phyloP scores from a whole-genome alignment of 2,797 vertebrate species.

The Rhinatrema bivittatum region DNA sequence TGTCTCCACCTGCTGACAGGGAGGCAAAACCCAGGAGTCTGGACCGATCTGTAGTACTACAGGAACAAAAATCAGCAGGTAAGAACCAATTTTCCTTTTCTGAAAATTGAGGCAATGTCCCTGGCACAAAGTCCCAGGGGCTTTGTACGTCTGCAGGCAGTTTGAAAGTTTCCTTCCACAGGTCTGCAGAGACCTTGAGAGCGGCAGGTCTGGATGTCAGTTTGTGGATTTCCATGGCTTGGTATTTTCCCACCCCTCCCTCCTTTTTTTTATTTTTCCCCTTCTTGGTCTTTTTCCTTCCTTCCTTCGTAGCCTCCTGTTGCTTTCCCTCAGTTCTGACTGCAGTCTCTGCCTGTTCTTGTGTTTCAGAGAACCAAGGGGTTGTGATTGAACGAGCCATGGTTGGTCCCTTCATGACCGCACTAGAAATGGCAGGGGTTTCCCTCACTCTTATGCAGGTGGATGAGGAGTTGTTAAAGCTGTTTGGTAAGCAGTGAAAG shows the following conservation, averaged over 20 bases:
- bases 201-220: no score
- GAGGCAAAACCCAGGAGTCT: no score
- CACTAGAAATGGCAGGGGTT: constrained; percentile 85
- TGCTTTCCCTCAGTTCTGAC: accelerated
- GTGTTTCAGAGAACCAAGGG: constrained; percentile 57
- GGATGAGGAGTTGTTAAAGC: constrained; percentile 57
- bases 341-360: background rate
- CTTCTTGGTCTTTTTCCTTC: background rate
- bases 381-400: constrained; percentile 65
- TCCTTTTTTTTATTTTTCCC: background rate
- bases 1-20: no score
- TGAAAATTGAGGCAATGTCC: no score
- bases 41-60: no score
- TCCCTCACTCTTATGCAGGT: constrained; percentile 78
- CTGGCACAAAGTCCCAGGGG: no score
- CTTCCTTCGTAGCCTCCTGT: background rate
- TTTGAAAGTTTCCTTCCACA: no score
- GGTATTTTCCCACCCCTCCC: background rate
- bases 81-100: no score
- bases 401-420: constrained; percentile 87
- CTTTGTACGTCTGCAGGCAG: no score
- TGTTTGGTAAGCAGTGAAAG: constrained; percentile 66
- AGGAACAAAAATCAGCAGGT: no score
- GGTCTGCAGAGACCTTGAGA: no score
- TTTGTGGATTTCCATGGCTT: no score